Evolutionary conservation across 2,888 invertebrate species (phyloP).

Genomic region (Anthoptus insignis): DNA sequence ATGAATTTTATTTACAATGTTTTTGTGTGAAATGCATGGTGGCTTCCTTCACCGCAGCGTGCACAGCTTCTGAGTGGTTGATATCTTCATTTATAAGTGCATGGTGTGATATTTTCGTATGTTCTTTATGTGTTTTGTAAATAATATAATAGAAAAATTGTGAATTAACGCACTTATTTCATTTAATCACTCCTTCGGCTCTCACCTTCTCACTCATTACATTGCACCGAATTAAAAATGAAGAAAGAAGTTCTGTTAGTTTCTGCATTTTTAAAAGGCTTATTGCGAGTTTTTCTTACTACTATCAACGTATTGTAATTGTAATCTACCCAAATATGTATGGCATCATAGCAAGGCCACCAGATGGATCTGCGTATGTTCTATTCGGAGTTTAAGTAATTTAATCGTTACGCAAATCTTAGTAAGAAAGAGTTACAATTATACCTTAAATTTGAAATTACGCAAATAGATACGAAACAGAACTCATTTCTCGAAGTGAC

Average conservation of each 20-base stretch:
- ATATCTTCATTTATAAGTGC: slow-evolving; percentile 81
- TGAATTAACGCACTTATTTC: slow-evolving; percentile 84
- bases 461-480: slow-evolving; percentile 33
- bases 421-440: too few relatives aligned
- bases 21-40: slow-evolving; percentile 65
- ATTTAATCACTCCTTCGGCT: slow-evolving; percentile 76
- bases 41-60: slow-evolving; percentile 75
- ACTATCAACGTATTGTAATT: too few relatives aligned
- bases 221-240: slow-evolving; percentile 53
- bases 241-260: slow-evolving; percentile 58
- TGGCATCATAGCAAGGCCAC: too few relatives aligned
- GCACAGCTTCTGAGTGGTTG: slow-evolving; percentile 79
- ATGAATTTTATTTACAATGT: slow-evolving; percentile 50
- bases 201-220: slow-evolving; percentile 71
- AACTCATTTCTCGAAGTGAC: slow-evolving; percentile 39
- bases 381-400: too few relatives aligned
- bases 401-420: too few relatives aligned
- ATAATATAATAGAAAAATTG: slow-evolving; percentile 83
- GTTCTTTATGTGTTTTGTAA: slow-evolving; percentile 76
- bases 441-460: too few relatives aligned
- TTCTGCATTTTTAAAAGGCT: too few relatives aligned
- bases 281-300: too few relatives aligned
- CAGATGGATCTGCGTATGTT: too few relatives aligned
- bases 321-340: too few relatives aligned
- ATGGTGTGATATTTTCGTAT: slow-evolving; percentile 84